Conservation (phyloP, 35 echinoderm and acorn worm species). For the Heliocidaris tuberculata region DNA sequence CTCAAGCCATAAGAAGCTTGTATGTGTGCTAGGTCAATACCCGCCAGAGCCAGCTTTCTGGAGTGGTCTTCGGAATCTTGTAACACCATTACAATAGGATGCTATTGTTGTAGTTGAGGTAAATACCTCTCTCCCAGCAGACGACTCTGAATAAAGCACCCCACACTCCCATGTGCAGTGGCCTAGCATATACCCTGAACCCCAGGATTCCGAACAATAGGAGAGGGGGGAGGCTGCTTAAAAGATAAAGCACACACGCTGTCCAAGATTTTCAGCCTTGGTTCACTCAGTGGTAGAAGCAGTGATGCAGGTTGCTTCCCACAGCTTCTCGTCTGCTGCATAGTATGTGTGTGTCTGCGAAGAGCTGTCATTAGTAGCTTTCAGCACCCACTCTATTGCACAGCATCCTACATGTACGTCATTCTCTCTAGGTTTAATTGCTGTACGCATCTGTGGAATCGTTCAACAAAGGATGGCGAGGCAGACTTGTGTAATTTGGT, state of each 20-base stretch:
- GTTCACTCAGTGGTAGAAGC: background rate
- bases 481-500: background rate
- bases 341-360: background rate
- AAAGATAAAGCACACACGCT: background rate
- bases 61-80: background rate
- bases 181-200: background rate
- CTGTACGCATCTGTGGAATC: slow-evolving; percentile 1
- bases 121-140: background rate
- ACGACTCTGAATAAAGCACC: background rate
- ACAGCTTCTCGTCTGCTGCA: background rate
- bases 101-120: background rate
- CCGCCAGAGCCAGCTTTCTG: background rate
- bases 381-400: background rate
- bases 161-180: background rate
- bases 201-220: background rate
- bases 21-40: background rate
- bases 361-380: slow-evolving; percentile 13
- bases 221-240: background rate
- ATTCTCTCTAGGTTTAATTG: background rate
- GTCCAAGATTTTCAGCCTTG: background rate
- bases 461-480: slow-evolving; percentile 1
- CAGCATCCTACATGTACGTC: background rate
- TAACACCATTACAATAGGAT: slow-evolving; percentile 18
- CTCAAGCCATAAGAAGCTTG: background rate
- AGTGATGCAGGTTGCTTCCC: background rate